A percentile compares a stretch with the other conserved stretches of the same genome.
Conservation (phyloP, 1,140 invertebrate genomes). For the Macrostomum lignano region DNA sequence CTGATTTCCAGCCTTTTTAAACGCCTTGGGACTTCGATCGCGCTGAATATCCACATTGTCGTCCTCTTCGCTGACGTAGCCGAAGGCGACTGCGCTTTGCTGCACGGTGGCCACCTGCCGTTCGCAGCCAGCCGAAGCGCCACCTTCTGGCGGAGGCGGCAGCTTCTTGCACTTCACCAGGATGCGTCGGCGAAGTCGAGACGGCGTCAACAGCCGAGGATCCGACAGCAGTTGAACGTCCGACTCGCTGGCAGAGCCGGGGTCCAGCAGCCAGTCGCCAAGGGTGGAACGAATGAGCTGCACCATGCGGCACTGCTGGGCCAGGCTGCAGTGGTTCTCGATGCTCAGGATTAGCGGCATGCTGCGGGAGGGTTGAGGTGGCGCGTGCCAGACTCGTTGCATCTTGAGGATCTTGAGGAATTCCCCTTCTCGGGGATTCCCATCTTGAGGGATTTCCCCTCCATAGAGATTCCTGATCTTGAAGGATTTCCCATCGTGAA, state of each 20-base stretch:
- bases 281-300: slow-evolving; percentile 59
- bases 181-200: not conserved
- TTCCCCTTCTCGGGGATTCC: too few relatives aligned
- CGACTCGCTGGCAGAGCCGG: too few relatives aligned
- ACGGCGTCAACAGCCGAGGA: too few relatives aligned
- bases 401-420: too few relatives aligned
- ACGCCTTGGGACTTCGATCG: too few relatives aligned
- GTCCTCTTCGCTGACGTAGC: not conserved
- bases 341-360: slow-evolving; percentile 91
- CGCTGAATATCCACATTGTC: slow-evolving; percentile 3
- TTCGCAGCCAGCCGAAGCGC: not conserved
- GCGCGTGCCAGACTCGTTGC: too few relatives aligned
- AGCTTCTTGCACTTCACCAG: not conserved
- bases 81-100: not conserved
- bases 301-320: slow-evolving; percentile 85
- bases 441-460: too few relatives aligned
- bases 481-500: too few relatives aligned
- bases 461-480: too few relatives aligned
- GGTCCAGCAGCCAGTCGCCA: slow-evolving; percentile 32
- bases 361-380: too few relatives aligned
- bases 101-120: not conserved
- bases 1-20: too few relatives aligned
- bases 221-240: too few relatives aligned
- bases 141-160: not conserved
- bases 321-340: slow-evolving; percentile 80